Percentiles rank a stretch among this genome's conserved stretches.
Conservation (phyloP, 2,113 vertebrate species). For the Heteronetta atricapilla region DNA sequence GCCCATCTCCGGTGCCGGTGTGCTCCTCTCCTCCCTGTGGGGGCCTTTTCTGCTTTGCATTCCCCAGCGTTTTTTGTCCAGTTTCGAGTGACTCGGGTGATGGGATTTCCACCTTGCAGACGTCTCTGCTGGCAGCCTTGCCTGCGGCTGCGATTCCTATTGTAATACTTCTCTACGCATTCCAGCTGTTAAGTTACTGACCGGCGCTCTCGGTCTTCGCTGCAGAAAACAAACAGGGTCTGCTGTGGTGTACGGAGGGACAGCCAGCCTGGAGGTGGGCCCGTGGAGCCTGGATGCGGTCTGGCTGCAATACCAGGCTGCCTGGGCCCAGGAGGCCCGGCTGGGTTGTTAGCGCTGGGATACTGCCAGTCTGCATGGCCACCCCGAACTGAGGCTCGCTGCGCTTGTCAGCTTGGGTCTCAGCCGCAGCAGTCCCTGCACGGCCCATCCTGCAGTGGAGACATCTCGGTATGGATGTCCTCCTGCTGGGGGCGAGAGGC, state of each 20-base stretch:
- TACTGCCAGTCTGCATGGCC: not conserved
- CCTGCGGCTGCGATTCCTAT: not conserved
- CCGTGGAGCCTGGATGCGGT: not conserved
- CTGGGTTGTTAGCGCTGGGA: not conserved
- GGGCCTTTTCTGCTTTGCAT: not conserved
- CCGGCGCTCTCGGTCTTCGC: not conserved
- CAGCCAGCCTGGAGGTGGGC: not conserved
- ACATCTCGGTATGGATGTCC: not conserved
- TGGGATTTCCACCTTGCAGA: not conserved
- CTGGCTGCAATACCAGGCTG: not conserved
- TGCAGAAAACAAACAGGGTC: not conserved
- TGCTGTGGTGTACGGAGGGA: not conserved
- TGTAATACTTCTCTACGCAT: not conserved
- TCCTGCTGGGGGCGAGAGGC: fast-evolving
- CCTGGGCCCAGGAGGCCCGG: not conserved
- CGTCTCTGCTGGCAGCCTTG: not conserved
- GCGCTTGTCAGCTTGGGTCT: not conserved
- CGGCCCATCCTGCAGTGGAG: not conserved
- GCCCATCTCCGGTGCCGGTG: not conserved
- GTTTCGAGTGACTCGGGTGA: not conserved
- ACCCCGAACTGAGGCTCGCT: not conserved
- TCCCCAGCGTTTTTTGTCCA: not conserved
- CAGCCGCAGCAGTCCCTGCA: not conserved
- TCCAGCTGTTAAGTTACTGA: not conserved
- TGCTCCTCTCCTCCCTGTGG: not conserved